phyloP scores from a whole-genome alignment of 64 coral and sea anemone genomes.

The Stylophora pistillata region DNA sequence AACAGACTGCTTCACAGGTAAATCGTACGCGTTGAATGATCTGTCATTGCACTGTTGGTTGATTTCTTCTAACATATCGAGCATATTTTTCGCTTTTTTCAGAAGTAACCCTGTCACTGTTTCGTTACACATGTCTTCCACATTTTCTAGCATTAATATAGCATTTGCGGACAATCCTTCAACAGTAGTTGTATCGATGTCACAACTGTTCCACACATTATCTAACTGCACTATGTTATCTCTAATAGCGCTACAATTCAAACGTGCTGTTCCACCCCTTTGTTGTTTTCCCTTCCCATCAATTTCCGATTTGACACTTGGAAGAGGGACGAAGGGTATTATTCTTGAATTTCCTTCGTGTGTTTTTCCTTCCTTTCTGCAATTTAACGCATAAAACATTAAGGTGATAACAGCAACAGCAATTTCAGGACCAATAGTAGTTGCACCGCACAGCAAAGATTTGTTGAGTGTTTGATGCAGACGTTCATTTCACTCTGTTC shows the following conservation, averaged over 20 bases:
- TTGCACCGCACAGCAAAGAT: not conserved
- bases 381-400: not conserved
- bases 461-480: slow-evolving; percentile 16
- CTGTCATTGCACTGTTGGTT: slow-evolving; percentile 25
- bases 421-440: not conserved
- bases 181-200: too few species aligned
- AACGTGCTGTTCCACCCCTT: too few species aligned
- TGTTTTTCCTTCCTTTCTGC: not conserved
- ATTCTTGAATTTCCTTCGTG: not conserved
- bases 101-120: not conserved
- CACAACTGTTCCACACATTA: too few species aligned
- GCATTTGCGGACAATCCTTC: too few species aligned
- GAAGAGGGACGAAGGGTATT: slow-evolving; percentile 22
- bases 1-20: not conserved
- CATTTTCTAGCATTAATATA: not conserved
- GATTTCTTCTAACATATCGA: slow-evolving; percentile 17
- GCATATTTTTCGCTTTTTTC: not conserved
- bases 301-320: too few species aligned
- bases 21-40: slow-evolving; percentile 1
- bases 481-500: not conserved
- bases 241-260: too few species aligned
- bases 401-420: not conserved
- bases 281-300: too few species aligned
- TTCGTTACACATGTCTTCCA: slow-evolving; percentile 1
- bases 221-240: too few species aligned